A percentile compares a stretch with the other conserved stretches of the same genome.
phyloP scores from a whole-genome alignment of 2,113 vertebrate genomes.

The Corapipo altera region DNA sequence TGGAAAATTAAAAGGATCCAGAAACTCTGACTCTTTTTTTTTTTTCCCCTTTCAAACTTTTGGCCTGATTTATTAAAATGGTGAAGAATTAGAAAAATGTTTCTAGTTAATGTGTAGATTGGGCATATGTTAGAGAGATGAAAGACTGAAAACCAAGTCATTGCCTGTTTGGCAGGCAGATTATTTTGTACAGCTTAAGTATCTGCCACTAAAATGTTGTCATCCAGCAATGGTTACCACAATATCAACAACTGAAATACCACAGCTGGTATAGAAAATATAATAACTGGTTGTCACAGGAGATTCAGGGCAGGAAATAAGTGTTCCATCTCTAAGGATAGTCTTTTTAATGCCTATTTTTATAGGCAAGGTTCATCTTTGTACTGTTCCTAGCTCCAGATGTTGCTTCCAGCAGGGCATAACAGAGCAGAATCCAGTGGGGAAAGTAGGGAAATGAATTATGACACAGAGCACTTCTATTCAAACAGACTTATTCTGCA shows the following conservation, averaged over 20 bases:
- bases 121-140: neutral
- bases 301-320: neutral
- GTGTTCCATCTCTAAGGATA: neutral
- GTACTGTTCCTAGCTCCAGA: neutral
- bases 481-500: neutral
- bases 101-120: neutral
- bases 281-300: neutral
- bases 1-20: neutral
- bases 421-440: neutral
- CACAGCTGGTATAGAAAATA: neutral
- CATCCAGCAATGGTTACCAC: conserved; percentile 19
- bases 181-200: neutral
- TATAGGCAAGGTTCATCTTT: neutral
- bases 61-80: neutral
- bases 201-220: neutral
- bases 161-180: neutral
- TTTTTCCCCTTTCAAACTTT: neutral
- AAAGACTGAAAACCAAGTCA: neutral
- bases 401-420: neutral
- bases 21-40: neutral
- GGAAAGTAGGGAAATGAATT: neutral
- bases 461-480: neutral
- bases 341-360: neutral
- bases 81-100: neutral
- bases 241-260: neutral